phyloP scores from a whole-genome alignment of 2,113 vertebrate species.

The Pitta sordida region DNA sequence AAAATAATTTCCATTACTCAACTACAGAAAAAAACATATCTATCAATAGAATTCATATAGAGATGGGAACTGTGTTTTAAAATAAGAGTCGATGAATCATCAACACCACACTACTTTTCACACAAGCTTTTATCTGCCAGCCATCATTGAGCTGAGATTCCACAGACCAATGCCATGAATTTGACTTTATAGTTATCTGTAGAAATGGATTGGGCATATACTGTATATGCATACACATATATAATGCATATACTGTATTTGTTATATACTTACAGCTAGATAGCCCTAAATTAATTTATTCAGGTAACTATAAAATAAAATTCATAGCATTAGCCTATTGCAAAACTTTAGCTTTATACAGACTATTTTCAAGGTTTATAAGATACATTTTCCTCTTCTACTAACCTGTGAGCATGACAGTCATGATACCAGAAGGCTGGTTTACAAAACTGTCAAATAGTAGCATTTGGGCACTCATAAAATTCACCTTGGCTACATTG shows the following conservation, averaged over 20 bases:
- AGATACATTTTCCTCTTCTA: not conserved
- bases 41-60: not conserved
- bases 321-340: not conserved
- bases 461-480: not conserved
- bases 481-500: not conserved
- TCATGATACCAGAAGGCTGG: not conserved
- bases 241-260: not conserved
- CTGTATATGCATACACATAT: too few relatives aligned
- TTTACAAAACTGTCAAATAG: not conserved
- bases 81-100: not conserved
- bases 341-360: not conserved
- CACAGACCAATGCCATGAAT: not conserved
- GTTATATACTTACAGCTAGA: not conserved
- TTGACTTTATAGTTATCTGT: not conserved
- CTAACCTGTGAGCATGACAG: not conserved
- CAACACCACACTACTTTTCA: not conserved
- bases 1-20: not conserved
- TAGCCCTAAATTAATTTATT: not conserved
- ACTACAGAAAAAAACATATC: not conserved
- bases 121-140: not conserved
- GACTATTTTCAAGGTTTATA: not conserved
- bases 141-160: not conserved
- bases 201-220: not conserved
- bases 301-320: not conserved
- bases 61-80: not conserved